Conservation (phyloP, 2,888 invertebrate species). For the Diaprepes abbreviatus region DNA sequence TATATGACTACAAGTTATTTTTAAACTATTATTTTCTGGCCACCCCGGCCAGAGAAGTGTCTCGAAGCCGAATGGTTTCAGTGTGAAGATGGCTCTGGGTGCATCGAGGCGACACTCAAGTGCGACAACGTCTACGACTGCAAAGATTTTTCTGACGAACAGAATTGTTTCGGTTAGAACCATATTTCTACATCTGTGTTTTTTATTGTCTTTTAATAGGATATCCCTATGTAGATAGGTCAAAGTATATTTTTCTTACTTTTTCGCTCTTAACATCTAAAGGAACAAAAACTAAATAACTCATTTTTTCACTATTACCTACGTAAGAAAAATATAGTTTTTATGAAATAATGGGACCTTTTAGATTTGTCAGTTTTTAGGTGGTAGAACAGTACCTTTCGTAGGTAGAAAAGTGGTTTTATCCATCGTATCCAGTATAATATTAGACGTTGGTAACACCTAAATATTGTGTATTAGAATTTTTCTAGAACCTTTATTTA, state of each 20-base stretch:
- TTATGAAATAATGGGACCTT: conserved; percentile 1
- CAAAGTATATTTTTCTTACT: conserved; percentile 5
- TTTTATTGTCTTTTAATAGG: conserved; percentile 44
- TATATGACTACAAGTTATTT: not conserved
- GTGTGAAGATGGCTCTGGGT: conserved; percentile 75
- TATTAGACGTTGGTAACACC: conserved; percentile 22
- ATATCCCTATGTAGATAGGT: conserved; percentile 26
- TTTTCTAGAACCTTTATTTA: conserved; percentile 7
- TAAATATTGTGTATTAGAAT: conserved; percentile 12
- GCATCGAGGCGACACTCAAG: conserved; percentile 82
- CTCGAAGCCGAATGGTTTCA: conserved; percentile 70
- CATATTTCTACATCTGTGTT: conserved; percentile 51
- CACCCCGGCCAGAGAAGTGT: conserved; percentile 66
- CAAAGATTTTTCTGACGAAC: conserved; percentile 91
- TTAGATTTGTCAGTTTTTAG: conserved; percentile 33
- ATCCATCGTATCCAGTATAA: conserved; percentile 11
- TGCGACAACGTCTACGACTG: conserved; percentile 94
- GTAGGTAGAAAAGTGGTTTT: conserved; percentile 26
- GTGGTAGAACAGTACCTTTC: conserved; percentile 32
- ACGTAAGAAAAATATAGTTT: conserved; percentile 20
- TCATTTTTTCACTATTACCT: not conserved
- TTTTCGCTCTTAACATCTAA: not conserved
- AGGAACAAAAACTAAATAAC: not conserved
- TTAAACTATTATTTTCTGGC: conserved; percentile 59
- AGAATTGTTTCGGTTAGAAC: conserved; percentile 82